Conservation (phyloP, 2,888 invertebrate genomes). For the Crematogaster levior region DNA sequence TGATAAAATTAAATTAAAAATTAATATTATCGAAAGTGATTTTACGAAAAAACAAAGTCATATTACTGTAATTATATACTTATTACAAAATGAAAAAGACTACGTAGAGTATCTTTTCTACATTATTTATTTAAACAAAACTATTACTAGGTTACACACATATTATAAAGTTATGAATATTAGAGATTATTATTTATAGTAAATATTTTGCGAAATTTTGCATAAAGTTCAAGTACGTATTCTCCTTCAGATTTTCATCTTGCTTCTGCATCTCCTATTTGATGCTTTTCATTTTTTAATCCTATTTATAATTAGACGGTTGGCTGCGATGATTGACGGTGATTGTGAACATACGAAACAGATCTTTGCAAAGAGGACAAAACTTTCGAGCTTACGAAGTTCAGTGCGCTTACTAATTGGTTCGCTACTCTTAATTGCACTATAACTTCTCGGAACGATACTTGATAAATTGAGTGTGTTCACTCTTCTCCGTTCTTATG, state of each 20-base stretch:
- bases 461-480: conserved; percentile 28
- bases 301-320: conserved; percentile 46
- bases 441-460: conserved; percentile 56
- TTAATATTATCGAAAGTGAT: background rate
- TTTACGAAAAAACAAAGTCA: background rate
- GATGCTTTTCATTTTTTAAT: background rate
- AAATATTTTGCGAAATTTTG: conserved; percentile 5
- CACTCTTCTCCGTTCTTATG: conserved; percentile 5
- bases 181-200: too few relatives aligned
- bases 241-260: background rate
- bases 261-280: conserved; percentile 4
- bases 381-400: conserved; percentile 45
- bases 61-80: background rate
- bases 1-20: too few relatives aligned
- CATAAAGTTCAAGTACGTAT: background rate
- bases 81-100: background rate
- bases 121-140: background rate
- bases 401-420: conserved; percentile 64
- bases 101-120: background rate
- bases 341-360: conserved; percentile 37
- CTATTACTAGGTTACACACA: background rate
- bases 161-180: background rate
- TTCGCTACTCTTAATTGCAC: conserved; percentile 59
- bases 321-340: conserved; percentile 30
- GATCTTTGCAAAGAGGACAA: conserved; percentile 25